Conservation (phyloP, 2,797 vertebrate species). For the Melanitta fusca region DNA sequence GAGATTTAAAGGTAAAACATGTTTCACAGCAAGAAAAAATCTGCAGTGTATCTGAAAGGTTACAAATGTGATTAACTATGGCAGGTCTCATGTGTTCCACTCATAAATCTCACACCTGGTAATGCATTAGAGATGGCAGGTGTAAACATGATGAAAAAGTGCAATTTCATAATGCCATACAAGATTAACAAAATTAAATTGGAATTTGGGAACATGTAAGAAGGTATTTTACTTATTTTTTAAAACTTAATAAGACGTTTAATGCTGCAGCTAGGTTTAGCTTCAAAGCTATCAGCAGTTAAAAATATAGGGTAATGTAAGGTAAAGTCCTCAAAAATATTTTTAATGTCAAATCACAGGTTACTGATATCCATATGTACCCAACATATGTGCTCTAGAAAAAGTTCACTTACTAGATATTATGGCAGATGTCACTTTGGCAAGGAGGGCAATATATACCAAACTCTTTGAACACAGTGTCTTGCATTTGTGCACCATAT, state of each 20-base stretch:
- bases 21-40: conserved; percentile 72
- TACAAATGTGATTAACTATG: conserved; percentile 77
- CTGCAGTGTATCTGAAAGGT: conserved; percentile 70
- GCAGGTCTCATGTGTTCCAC: conserved; percentile 73
- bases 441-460: not conserved
- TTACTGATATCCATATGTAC: conserved; percentile 56
- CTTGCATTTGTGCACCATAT: not conserved
- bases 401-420: conserved; percentile 27
- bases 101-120: conserved; percentile 78
- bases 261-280: not conserved
- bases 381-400: conserved; percentile 54
- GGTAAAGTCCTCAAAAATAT: not conserved
- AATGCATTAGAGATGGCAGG: conserved; percentile 71
- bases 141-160: conserved; percentile 69
- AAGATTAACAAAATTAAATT: conserved; percentile 55
- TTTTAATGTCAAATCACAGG: conserved; percentile 31
- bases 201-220: not conserved
- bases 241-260: not conserved
- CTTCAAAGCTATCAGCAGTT: not conserved
- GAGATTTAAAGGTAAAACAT: conserved; percentile 49
- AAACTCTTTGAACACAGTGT: not conserved
- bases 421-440: conserved; percentile 49
- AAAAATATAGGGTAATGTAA: not conserved
- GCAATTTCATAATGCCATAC: conserved; percentile 54
- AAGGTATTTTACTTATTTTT: not conserved